Evolutionary conservation across 2,888 invertebrate genomes (phyloP).

Genomic region (Troilus luridus): DNA sequence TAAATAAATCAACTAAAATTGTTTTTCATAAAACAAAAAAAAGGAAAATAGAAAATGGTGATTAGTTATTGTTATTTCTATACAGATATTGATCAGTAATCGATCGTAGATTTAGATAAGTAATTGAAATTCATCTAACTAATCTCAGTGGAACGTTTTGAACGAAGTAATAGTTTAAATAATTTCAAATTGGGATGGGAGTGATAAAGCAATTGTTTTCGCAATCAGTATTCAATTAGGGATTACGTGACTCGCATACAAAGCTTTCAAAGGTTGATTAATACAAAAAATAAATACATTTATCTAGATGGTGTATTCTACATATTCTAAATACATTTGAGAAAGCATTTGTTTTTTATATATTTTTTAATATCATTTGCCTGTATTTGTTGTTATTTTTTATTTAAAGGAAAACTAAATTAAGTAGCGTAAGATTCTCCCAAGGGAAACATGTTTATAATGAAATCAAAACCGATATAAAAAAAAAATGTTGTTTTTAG

Average conservation of each 20-base stretch:
- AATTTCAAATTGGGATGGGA: background rate
- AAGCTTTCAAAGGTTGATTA: background rate
- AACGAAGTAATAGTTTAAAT: background rate
- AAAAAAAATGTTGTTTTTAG: too few species aligned
- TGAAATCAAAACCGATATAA: too few species aligned
- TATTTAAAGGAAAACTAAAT: too few species aligned
- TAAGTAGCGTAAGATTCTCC: too few species aligned
- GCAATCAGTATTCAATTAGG: constrained; percentile 14
- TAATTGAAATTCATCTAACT: background rate
- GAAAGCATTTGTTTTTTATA: background rate
- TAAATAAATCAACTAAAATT: background rate
- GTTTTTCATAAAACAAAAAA: background rate
- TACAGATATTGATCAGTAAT: background rate
- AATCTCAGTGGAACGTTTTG: background rate
- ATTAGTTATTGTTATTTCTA: background rate
- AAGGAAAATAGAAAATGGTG: background rate
- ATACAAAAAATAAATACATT: background rate
- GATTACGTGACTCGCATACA: background rate
- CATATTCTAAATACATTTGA: background rate
- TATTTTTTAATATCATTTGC: too few species aligned
- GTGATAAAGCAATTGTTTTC: background rate
- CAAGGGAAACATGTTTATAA: too few species aligned
- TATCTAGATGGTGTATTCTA: background rate
- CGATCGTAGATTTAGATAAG: too few species aligned
- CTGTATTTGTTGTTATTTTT: too few species aligned